Conservation (phyloP, 2,797 vertebrate species). For the Poliocrania exsul region DNA sequence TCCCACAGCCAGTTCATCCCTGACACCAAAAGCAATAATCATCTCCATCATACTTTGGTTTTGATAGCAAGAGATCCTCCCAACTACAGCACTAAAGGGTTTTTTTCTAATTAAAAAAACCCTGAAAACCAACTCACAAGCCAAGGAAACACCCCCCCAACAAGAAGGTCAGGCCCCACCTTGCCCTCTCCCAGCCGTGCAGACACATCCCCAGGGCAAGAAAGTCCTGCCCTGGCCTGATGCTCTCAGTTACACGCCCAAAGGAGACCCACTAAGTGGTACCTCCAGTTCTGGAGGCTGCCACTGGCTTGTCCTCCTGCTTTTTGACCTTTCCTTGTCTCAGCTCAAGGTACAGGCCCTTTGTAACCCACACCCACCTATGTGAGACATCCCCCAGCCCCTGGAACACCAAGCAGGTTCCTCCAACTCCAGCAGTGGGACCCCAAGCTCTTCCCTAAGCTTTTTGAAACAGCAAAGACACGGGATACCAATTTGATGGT, state of each 20-base stretch:
- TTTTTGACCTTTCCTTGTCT: background rate
- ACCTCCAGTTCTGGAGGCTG: background rate
- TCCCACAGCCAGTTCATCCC: background rate
- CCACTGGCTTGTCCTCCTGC: background rate
- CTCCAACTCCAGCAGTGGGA: background rate
- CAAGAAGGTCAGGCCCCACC: too few species aligned
- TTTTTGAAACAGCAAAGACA: background rate
- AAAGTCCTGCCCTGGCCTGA: rapidly evolving
- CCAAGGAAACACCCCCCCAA: background rate
- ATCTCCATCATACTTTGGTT: background rate
- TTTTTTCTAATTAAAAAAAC: background rate
- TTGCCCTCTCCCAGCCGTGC: background rate
- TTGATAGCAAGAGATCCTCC: background rate
- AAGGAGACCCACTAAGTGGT: background rate
- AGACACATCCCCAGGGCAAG: background rate
- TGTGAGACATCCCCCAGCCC: background rate
- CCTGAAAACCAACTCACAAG: background rate
- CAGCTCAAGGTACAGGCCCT: background rate
- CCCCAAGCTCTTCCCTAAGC: background rate
- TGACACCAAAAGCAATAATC: background rate
- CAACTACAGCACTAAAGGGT: background rate
- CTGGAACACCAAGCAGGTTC: background rate
- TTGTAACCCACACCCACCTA: background rate
- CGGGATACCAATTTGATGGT: background rate
- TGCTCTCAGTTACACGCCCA: background rate